Percentiles rank a stretch among this genome's conserved stretches.
phyloP scores from a whole-genome alignment of 2,888 invertebrate species.

The Tetheella fluctuosa region DNA sequence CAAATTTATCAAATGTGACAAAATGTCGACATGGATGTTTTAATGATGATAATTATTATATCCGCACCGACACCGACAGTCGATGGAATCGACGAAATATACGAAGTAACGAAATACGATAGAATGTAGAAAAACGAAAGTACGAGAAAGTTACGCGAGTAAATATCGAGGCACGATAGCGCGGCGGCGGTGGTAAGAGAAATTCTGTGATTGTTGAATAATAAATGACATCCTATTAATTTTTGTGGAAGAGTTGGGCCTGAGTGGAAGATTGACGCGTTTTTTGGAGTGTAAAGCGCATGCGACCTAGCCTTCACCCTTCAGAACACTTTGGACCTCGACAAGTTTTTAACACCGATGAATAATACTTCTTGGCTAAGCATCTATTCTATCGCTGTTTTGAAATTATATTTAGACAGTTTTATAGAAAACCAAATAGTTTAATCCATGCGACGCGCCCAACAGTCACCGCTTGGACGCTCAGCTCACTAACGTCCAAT shows the following conservation, averaged over 20 bases:
- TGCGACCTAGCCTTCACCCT: not conserved
- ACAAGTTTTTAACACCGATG: too few species aligned
- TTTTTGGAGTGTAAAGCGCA: not conserved
- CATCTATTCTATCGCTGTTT: too few species aligned
- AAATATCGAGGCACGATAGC: conserved; percentile 2
- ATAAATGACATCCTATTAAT: conserved; percentile 21
- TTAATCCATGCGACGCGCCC: too few species aligned
- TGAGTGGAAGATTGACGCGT: not conserved
- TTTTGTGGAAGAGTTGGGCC: not conserved
- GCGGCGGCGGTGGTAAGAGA: not conserved
- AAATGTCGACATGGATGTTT: not conserved
- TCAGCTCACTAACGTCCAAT: too few species aligned
- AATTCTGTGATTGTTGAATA: conserved; percentile 29
- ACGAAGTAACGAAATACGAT: not conserved
- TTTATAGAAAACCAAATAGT: too few species aligned
- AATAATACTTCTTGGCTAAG: too few species aligned
- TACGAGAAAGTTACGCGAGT: not conserved
- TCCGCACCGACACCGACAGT: not conserved
- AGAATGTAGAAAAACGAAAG: not conserved
- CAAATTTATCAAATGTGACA: too few species aligned
- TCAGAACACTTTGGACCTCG: too few species aligned
- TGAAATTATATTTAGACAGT: too few species aligned
- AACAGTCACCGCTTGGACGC: too few species aligned
- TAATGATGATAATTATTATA: not conserved
- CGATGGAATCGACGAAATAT: not conserved